Conservation (phyloP, 2,888 invertebrate species). For the Philonicus albiceps region DNA sequence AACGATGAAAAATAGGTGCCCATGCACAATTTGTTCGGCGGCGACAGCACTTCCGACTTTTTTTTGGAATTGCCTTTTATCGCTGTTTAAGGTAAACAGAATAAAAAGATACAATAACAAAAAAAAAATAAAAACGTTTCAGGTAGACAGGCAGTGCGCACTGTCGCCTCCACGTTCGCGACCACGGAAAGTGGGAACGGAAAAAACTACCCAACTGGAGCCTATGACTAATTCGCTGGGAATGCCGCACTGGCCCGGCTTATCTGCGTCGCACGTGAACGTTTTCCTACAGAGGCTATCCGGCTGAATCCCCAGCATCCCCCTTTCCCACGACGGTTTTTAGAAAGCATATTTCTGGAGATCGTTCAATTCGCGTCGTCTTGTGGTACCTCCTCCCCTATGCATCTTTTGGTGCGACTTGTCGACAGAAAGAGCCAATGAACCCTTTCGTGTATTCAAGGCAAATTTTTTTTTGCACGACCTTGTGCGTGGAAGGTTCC, state of each 20-base stretch:
- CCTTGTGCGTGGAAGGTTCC: not conserved
- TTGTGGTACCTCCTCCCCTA: not conserved
- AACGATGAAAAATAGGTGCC: not conserved
- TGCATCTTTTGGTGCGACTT: not conserved
- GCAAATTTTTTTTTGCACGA: not conserved
- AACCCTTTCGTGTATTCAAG: not conserved
- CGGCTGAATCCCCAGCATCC: not conserved
- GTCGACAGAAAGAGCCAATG: not conserved
- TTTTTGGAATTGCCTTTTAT: not conserved
- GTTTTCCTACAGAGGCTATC: not conserved
- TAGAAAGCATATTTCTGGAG: not conserved
- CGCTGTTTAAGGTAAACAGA: not conserved
- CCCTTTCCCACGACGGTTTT: not conserved
- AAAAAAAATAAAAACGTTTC: not conserved
- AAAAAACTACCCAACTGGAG: not conserved
- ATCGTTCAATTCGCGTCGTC: not conserved
- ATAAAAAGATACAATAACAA: not conserved
- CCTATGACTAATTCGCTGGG: not conserved
- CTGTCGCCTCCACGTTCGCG: not conserved
- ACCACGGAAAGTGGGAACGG: not conserved
- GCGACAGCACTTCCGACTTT: conserved; percentile 18
- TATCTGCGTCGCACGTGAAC: not conserved
- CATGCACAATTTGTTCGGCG: not conserved
- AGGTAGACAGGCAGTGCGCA: not conserved
- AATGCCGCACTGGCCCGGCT: not conserved